A percentile compares a stretch with the other conserved stretches of the same genome.
Conservation (phyloP, 2,888 invertebrate genomes). For the Rapana venosa region DNA sequence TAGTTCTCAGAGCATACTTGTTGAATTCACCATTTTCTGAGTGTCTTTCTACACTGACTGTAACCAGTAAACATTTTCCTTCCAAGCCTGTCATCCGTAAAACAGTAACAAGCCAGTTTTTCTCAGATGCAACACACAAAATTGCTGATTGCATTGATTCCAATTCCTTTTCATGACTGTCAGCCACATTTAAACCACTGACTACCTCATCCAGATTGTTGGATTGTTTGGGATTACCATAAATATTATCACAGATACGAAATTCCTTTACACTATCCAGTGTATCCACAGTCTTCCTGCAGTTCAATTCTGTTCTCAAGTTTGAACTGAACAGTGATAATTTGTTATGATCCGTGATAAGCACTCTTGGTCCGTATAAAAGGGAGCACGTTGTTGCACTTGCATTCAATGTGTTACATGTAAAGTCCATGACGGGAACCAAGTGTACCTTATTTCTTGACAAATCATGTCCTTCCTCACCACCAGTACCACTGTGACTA, state of each 20-base stretch:
- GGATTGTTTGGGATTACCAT: neutral
- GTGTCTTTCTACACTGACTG: neutral
- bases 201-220: neutral
- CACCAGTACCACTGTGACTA: neutral
- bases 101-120: slow-evolving; percentile 4
- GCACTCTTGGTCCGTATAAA: slow-evolving; percentile 13
- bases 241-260: neutral
- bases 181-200: neutral
- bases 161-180: neutral
- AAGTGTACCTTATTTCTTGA: neutral
- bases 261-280: neutral
- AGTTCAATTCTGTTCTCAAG: neutral
- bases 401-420: neutral
- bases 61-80: neutral
- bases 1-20: neutral
- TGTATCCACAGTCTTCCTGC: neutral
- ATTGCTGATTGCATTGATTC: neutral
- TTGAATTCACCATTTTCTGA: neutral
- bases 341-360: neutral
- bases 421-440: neutral
- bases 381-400: neutral
- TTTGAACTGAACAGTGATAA: neutral
- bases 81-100: neutral
- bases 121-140: slow-evolving; percentile 16
- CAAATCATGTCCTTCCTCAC: neutral